Conservation (phyloP, 2,797 vertebrate genomes). For the Coendou prehensilis region DNA sequence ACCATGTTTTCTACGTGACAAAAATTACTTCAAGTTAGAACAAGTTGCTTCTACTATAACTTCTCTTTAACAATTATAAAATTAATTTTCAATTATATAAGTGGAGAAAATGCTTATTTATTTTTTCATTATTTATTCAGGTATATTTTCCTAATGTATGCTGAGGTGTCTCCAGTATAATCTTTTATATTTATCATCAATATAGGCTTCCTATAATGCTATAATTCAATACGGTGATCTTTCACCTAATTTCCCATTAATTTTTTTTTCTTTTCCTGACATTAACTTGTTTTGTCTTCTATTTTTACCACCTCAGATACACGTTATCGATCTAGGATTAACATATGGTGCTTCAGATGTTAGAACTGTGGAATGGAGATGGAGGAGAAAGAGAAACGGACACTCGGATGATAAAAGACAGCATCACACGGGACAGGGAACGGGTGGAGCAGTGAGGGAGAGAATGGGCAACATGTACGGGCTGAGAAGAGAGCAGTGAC, state of each 20-base stretch:
- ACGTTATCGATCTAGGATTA: neutral
- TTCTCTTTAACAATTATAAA: conserved; percentile 49
- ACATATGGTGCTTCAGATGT: neutral
- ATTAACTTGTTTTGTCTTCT: neutral
- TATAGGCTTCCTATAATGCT: neutral
- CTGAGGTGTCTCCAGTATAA: neutral
- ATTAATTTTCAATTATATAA: neutral
- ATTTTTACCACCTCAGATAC: neutral
- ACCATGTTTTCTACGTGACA: conserved; percentile 33
- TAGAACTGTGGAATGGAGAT: too few relatives aligned
- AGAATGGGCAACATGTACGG: rapidly evolving
- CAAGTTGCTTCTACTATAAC: neutral
- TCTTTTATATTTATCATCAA: neutral
- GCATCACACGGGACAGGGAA: neutral
- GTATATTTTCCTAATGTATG: neutral
- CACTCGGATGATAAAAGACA: neutral
- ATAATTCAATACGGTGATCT: neutral
- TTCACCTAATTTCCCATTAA: neutral
- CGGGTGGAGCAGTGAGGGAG: neutral
- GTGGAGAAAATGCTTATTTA: neutral
- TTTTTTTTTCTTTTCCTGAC: neutral
- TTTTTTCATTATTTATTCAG: neutral
- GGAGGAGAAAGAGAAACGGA: neutral
- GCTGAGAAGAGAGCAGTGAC: neutral
- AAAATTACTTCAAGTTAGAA: conserved; percentile 58